Evolutionary conservation across 2,888 invertebrate genomes (phyloP), one percentile per base, ranked within the genome.

Genomic region (Charanyca ferruginea): DNA sequence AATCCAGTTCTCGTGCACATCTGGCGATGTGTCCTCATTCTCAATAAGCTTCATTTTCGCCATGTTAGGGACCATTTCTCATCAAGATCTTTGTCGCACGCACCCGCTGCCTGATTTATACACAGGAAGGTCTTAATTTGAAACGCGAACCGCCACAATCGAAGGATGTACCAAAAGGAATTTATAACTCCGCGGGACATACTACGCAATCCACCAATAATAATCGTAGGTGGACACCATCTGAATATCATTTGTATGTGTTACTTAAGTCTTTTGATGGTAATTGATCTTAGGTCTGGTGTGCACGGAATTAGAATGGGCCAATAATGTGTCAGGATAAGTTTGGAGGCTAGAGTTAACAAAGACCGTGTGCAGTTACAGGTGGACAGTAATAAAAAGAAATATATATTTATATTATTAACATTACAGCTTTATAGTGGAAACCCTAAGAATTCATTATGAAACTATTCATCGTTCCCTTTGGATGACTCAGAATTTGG

Each of bases 91-190:
- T 66, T 69, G 66, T 71, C 74, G 63, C 77, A 67, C 75, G 78
- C 74, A 76, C 68, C 61, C 66, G 54, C 78, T 78, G 72, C 64
- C 69, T 80, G 79, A 85, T 84, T 83, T 81, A 83, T 73, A 70
- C 73, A 85, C 91, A 91, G 93, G 92, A 93, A 91, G 89, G 83
- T 78, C 84, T 85, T 90, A 90, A 91, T 92, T 90, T 88, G 85
- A 85, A 75, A 81, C 84, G 78, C 80, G 79, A 91, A 68, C 67
- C 62, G 70, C 79, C 69, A 83, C 94, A 93, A 93, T 93, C 92
- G 90, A 91, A 94, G 94, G 94, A 94, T 94, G 92, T 90, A 85
- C 82, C 84, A 77, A 82, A 89, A 89, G 89, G 90, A 91, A 91
- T 91, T 91, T 89, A 90, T 92, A 88, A 85, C 87, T 82, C 86